Conservation (phyloP, 2,113 vertebrate species). For the Bufo bufo region DNA sequence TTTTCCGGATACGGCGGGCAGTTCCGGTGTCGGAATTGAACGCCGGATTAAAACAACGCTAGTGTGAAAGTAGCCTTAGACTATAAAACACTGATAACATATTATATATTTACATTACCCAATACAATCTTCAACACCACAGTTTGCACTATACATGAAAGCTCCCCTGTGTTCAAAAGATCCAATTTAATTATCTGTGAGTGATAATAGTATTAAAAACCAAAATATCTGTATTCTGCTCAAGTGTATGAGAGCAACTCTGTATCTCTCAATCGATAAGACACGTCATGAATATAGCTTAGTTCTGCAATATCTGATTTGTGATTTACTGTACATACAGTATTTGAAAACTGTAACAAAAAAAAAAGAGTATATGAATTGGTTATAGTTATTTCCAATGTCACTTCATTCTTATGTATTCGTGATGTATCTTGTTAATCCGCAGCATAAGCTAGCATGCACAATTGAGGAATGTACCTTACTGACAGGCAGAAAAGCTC, state of each 20-base stretch:
- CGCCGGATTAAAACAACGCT: no score
- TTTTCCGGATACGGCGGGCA: no score
- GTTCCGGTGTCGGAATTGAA: no score
- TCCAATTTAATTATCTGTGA: constrained; percentile 4
- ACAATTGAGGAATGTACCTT: not conserved
- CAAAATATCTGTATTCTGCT: not conserved
- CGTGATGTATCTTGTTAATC: not conserved
- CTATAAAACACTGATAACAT: no score
- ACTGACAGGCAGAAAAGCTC: no score
- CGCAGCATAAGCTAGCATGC: not conserved
- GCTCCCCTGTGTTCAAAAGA: not conserved
- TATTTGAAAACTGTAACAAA: not conserved
- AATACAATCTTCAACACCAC: no score
- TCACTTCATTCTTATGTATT: not conserved
- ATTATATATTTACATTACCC: no score
- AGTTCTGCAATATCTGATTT: constrained; percentile 9
- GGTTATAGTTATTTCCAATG: not conserved
- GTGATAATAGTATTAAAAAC: not conserved
- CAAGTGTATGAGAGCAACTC: not conserved
- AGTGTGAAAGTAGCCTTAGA: no score
- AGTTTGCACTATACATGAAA: not conserved
- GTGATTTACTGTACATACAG: not conserved
- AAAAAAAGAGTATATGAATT: not conserved
- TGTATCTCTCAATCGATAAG: constrained; percentile 15
- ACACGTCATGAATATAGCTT: constrained; percentile 4